A percentile compares a stretch with the other conserved stretches of the same genome.
Conservation (phyloP, 2,113 vertebrate species). For the Halcyon senegalensis region DNA sequence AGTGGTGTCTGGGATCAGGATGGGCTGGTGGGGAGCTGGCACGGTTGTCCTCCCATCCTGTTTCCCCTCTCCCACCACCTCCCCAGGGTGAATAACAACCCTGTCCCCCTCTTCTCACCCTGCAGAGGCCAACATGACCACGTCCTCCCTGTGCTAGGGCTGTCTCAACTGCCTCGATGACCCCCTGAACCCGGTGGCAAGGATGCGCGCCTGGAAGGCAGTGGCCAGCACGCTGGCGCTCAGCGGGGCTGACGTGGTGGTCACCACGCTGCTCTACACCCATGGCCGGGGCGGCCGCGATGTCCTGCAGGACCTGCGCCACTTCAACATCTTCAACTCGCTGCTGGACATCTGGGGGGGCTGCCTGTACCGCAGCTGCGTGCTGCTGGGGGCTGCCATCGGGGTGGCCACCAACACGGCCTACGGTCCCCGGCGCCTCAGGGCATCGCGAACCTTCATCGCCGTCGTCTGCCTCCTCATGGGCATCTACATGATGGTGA, state of each 20-base stretch:
- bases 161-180: neutral
- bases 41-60: accelerated
- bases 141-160: neutral
- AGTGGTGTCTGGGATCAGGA: neutral
- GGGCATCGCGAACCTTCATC: slow-evolving; percentile 66
- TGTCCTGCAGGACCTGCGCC: slow-evolving; percentile 79
- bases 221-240: slow-evolving; percentile 77
- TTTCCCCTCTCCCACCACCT: neutral
- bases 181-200: neutral
- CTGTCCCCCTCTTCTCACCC: accelerated
- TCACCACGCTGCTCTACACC: slow-evolving; percentile 86
- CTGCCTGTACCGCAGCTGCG: slow-evolving; percentile 81
- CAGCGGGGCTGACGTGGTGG: slow-evolving; percentile 76
- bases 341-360: slow-evolving; percentile 89
- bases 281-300: slow-evolving; percentile 70
- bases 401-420: slow-evolving; percentile 85
- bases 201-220: slow-evolving; percentile 78
- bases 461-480: slow-evolving; percentile 79
- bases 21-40: neutral
- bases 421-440: slow-evolving; percentile 82
- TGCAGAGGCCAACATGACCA: neutral
- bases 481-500: slow-evolving; percentile 85
- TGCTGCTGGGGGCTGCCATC: slow-evolving; percentile 85
- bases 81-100: neutral
- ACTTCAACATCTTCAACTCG: slow-evolving; percentile 86